These are phyloP conservation scores for Parnassius mnemosyne DNA, from an alignment of 2,888 invertebrate genomes.

Conservation along the genomic window DNA sequence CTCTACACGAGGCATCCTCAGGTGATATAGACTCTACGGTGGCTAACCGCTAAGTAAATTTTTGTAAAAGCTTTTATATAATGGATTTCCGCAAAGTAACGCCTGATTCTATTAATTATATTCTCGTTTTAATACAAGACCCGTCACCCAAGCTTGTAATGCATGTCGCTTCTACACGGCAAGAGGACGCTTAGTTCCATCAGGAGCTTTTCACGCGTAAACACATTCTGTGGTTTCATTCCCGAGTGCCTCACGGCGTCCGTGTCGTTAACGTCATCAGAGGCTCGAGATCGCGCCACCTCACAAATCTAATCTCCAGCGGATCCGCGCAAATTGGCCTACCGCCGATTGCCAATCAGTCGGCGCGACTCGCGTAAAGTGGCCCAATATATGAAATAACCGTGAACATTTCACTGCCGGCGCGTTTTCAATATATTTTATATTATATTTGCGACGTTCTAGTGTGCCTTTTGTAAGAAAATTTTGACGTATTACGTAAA, in stretches of 20 bases:
- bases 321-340: slow-evolving; percentile 39
- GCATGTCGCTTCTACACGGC: too few species aligned
- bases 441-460: slow-evolving; percentile 30
- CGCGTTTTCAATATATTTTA: slow-evolving; percentile 28
- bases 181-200: background rate
- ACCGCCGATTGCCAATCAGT: slow-evolving; percentile 30
- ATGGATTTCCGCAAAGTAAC: too few species aligned
- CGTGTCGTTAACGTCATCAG: background rate
- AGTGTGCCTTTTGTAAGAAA: slow-evolving; percentile 13
- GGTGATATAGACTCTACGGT: too few species aligned
- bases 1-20: too few species aligned
- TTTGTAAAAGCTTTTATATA: too few species aligned
- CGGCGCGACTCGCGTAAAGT: slow-evolving; percentile 31
- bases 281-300: too few species aligned
- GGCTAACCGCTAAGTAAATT: too few species aligned
- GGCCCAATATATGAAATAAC: slow-evolving; percentile 33
- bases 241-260: background rate
- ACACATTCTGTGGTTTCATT: background rate
- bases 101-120: too few species aligned
- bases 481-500: background rate
- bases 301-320: slow-evolving; percentile 46
- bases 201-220: background rate
- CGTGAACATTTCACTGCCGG: slow-evolving; percentile 22
- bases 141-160: too few species aligned
- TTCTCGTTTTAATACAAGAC: too few species aligned